Conservation (phyloP, 2,888 invertebrate genomes). For the Pristionchus entomophagus region DNA sequence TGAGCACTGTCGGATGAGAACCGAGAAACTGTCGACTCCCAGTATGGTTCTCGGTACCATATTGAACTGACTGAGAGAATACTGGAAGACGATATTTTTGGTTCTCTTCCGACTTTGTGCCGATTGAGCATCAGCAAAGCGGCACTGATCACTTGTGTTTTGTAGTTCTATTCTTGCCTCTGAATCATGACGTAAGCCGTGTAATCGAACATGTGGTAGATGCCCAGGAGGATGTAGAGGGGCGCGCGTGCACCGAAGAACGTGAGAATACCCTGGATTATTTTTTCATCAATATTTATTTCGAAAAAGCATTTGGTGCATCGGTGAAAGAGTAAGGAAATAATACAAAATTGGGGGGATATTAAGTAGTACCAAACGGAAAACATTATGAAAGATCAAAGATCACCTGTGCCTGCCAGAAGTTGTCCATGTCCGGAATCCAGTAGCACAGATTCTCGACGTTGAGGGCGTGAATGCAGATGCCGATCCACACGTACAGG, state of each 20-base stretch:
- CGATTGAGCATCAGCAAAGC: too few relatives aligned
- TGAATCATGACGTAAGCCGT: slow-evolving; percentile 78
- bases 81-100: too few relatives aligned
- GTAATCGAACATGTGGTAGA: slow-evolving; percentile 81
- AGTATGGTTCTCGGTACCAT: too few relatives aligned
- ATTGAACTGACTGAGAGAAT: too few relatives aligned
- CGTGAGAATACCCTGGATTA: slow-evolving; percentile 80
- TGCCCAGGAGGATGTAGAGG: slow-evolving; percentile 83
- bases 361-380: too few relatives aligned
- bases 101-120: too few relatives aligned
- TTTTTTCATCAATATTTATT: background rate
- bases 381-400: too few relatives aligned
- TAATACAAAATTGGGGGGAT: too few relatives aligned
- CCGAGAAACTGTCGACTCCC: too few relatives aligned
- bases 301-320: background rate
- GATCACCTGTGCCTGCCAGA: slow-evolving; percentile 84
- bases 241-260: slow-evolving; percentile 85
- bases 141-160: too few relatives aligned
- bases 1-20: too few relatives aligned
- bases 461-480: slow-evolving; percentile 84
- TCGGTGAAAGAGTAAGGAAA: too few relatives aligned
- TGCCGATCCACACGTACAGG: slow-evolving; percentile 85
- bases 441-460: slow-evolving; percentile 85
- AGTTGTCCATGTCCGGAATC: slow-evolving; percentile 86
- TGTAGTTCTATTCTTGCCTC: slow-evolving; percentile 61